Percentiles rank a stretch among this genome's conserved stretches.
These are phyloP conservation scores for Blomia tropicalis DNA, from an alignment of 2,888 invertebrate genomes.

Conservation along the genomic window DNA sequence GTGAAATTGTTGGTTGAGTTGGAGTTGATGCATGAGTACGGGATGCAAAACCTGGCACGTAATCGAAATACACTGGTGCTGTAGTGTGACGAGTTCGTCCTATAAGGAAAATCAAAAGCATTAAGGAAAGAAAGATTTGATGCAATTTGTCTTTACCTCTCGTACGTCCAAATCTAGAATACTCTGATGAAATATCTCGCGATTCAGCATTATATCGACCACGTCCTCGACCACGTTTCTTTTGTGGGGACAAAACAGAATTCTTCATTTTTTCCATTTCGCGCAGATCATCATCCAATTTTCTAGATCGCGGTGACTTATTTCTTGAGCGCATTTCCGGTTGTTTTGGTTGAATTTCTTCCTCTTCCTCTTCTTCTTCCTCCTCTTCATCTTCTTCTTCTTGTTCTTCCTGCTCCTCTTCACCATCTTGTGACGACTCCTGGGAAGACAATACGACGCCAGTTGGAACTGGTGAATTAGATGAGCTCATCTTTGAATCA, in stretches of 20 bases:
- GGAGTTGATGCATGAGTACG: no score
- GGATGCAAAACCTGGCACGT: no score
- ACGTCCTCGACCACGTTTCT: conserved; percentile 41
- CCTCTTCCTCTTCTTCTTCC: not conserved
- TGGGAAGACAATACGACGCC: not conserved
- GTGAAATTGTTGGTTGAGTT: no score
- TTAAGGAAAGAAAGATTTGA: not conserved
- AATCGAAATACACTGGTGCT: not conserved
- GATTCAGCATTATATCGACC: conserved; percentile 35
- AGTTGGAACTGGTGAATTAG: not conserved
- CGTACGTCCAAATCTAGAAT: not conserved
- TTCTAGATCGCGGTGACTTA: not conserved
- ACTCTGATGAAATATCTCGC: not conserved
- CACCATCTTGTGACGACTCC: conserved; percentile 1
- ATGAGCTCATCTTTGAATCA: not conserved
- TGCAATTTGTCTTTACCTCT: not conserved
- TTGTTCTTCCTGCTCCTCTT: not conserved
- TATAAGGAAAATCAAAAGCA: not conserved
- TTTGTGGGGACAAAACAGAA: conserved; percentile 31
- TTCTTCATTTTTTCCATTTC: not conserved
- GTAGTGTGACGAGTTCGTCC: not conserved
- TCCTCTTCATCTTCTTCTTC: not conserved
- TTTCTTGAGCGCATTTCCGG: not conserved
- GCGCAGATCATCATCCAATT: not conserved
- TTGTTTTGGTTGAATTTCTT: not conserved